Conservation (phyloP, 2,888 invertebrate species). For the Melipona beecheii region DNA sequence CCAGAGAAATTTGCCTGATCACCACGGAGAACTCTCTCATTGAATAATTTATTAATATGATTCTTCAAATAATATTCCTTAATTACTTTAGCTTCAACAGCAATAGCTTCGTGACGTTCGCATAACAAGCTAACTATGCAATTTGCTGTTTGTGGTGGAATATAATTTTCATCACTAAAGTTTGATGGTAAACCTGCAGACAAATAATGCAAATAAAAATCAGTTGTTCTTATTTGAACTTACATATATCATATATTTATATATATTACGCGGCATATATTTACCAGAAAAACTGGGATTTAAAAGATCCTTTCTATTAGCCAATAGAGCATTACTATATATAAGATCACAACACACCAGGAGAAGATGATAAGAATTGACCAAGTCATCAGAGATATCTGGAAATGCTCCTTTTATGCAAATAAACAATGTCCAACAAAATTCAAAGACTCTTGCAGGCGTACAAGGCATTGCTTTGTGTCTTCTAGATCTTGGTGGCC, state of each 20-base stretch:
- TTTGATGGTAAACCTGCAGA: conserved; percentile 89
- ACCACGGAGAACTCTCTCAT: conserved; percentile 90
- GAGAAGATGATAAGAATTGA: conserved; percentile 96
- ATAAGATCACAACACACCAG: conserved; percentile 96
- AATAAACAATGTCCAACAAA: conserved; percentile 97
- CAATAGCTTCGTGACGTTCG: conserved; percentile 91
- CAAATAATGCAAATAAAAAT: conserved; percentile 12
- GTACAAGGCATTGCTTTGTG: conserved; percentile 91
- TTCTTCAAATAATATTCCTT: conserved; percentile 95
- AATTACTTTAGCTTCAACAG: conserved; percentile 95
- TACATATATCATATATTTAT: background rate
- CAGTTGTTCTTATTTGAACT: background rate
- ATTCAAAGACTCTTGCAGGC: conserved; percentile 93
- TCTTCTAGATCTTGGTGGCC: conserved; percentile 87
- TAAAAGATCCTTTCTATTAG: conserved; percentile 93
- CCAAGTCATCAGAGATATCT: conserved; percentile 95
- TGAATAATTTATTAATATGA: conserved; percentile 90
- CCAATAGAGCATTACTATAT: conserved; percentile 93
- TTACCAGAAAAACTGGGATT: conserved; percentile 92
- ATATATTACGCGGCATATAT: conserved; percentile 31
- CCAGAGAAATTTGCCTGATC: conserved; percentile 89
- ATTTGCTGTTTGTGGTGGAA: conserved; percentile 88
- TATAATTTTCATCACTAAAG: conserved; percentile 87
- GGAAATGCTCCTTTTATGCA: conserved; percentile 95
- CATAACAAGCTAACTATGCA: conserved; percentile 94